Conservation (phyloP, 1,140 invertebrate species). For the Dreissena polymorpha region DNA sequence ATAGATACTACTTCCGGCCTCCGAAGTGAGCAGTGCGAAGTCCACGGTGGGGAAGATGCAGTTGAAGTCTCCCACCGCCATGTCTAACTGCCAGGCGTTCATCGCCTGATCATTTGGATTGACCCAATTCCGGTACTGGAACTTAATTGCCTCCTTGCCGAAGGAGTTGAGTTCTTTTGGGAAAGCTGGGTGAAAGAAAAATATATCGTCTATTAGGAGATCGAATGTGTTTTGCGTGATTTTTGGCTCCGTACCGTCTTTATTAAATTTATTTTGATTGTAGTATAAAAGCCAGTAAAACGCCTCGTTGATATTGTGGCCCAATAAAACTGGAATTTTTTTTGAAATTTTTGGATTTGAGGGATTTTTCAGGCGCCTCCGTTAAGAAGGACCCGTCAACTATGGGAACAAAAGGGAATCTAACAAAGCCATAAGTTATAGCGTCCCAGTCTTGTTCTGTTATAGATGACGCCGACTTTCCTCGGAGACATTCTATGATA, state of each 20-base stretch:
- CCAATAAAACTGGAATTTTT: conserved; percentile 96
- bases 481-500: conserved; percentile 89
- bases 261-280: conserved; percentile 19
- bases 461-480: conserved; percentile 86
- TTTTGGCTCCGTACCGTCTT: conserved; percentile 79
- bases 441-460: conserved; percentile 89
- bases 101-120: conserved; percentile 91
- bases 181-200: conserved; percentile 80
- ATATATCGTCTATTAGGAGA: conserved; percentile 53
- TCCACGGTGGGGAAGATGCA: conserved; percentile 98
- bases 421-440: conserved; percentile 81
- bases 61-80: conserved; percentile 98
- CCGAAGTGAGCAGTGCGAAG: conserved; percentile 93
- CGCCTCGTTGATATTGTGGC: conserved; percentile 94
- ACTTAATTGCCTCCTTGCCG: conserved; percentile 91
- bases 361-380: conserved; percentile 89
- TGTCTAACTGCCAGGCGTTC: conserved; percentile 92
- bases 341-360: conserved; percentile 93
- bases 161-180: conserved; percentile 85
- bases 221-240: conserved; percentile 69
- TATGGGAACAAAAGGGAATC: conserved; percentile 95
- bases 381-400: conserved; percentile 95
- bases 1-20: conserved; percentile 87
- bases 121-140: conserved; percentile 96
- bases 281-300: conserved; percentile 97